Percentiles rank a stretch among this genome's conserved stretches.
Evolutionary conservation across 2,113 vertebrate species (phyloP).

Genomic region (Ammodytes dubius): DNA sequence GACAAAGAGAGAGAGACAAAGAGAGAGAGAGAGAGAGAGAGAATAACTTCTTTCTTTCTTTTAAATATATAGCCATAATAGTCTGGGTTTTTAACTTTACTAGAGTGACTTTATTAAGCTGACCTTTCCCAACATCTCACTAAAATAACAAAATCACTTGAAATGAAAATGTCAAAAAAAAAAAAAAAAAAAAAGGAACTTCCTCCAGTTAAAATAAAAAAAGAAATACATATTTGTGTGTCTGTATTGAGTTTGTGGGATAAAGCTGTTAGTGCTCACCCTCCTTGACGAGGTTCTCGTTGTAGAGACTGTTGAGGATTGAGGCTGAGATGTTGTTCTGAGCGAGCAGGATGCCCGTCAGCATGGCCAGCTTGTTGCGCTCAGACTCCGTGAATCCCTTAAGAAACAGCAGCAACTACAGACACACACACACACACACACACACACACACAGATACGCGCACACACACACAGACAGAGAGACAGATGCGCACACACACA

Average conservation of each 20-base stretch:
- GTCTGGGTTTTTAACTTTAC: no score
- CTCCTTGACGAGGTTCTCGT: slow-evolving; percentile 99
- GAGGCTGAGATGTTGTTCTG: slow-evolving; percentile 96
- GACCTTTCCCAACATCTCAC: no score
- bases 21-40: no score
- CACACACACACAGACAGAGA: background rate
- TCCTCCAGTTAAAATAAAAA: no score
- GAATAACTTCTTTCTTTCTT: no score
- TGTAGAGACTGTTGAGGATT: slow-evolving; percentile 97
- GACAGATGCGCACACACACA: background rate
- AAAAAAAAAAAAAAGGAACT: no score
- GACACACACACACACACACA: background rate
- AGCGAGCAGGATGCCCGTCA: slow-evolving; percentile 97
- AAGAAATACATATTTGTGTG: no score
- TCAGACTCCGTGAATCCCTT: slow-evolving; percentile 99
- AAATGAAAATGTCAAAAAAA: no score
- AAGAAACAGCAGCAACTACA: slow-evolving; percentile 96
- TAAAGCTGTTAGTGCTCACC: slow-evolving; percentile 78
- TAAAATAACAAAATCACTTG: no score
- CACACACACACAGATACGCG: background rate
- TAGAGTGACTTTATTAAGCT: no score
- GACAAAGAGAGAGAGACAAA: no score
- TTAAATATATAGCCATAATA: no score
- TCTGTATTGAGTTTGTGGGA: background rate
- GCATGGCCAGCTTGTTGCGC: slow-evolving; percentile 98